These are phyloP conservation scores for Tychaedon coryphoeus DNA, from an alignment of 2,113 vertebrate species.

Conservation along the genomic window DNA sequence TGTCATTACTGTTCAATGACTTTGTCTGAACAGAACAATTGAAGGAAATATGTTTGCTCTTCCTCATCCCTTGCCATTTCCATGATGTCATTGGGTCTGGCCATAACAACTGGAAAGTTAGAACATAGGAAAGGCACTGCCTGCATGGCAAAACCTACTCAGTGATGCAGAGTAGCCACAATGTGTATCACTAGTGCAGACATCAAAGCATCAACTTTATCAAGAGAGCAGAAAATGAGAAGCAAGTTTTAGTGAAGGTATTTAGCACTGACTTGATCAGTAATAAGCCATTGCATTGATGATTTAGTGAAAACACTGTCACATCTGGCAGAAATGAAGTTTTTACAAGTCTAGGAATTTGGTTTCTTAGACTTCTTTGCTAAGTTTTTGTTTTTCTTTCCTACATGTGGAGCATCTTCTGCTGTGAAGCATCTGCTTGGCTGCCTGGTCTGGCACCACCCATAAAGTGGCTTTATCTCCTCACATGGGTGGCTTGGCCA, in stretches of 20 bases:
- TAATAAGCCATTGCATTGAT: neutral
- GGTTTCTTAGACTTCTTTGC: neutral
- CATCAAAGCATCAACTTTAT: neutral
- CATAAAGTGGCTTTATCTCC: neutral
- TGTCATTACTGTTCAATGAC: conserved; percentile 54
- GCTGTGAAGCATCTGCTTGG: neutral
- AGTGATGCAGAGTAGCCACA: rapidly evolving
- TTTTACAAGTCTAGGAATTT: neutral
- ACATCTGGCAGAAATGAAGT: neutral
- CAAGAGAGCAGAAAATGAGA: neutral
- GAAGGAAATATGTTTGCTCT: conserved; percentile 58
- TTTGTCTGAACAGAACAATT: conserved; percentile 54
- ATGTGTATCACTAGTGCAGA: neutral
- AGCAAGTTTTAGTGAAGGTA: neutral
- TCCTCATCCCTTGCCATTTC: conserved; percentile 41
- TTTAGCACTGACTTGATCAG: neutral
- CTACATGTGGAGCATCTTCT: neutral
- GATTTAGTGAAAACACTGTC: neutral
- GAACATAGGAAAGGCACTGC: neutral
- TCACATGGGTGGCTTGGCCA: neutral
- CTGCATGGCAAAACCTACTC: neutral
- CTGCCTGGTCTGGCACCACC: neutral
- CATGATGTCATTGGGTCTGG: conserved; percentile 51
- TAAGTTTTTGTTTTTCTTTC: neutral
- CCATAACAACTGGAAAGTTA: conserved; percentile 39